Evolutionary conservation across 1,140 invertebrate genomes (phyloP).

Genomic region (Drosophila nannoptera): DNA sequence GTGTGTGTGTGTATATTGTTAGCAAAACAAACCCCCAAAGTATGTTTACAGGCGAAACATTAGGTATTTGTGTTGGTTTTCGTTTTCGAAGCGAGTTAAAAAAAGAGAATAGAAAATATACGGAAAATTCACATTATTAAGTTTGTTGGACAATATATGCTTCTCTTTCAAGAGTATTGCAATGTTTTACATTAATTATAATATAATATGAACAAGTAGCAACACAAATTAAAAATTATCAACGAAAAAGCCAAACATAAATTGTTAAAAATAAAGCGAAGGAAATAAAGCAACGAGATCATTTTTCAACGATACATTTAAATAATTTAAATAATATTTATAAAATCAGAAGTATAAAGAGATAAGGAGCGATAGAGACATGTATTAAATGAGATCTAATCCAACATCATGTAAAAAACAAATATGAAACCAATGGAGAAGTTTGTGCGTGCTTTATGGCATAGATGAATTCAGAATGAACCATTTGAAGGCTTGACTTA

Average conservation of each 20-base stretch:
- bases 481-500: constrained; percentile 13
- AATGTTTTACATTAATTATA: constrained; percentile 44
- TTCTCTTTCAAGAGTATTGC: constrained; percentile 47
- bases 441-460: constrained; percentile 21
- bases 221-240: constrained; percentile 35
- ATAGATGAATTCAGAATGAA: constrained; percentile 7
- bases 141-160: constrained; percentile 62
- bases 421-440: constrained; percentile 22
- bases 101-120: constrained; percentile 78
- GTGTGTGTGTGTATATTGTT: constrained; percentile 45
- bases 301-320: constrained; percentile 2
- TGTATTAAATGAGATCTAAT: constrained; percentile 21
- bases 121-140: constrained; percentile 73
- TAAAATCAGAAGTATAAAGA: not conserved
- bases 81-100: constrained; percentile 67
- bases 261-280: constrained; percentile 38
- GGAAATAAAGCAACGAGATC: constrained; percentile 26
- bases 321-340: not conserved
- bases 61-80: constrained; percentile 49
- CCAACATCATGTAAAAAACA: constrained; percentile 11
- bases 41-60: constrained; percentile 71
- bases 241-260: constrained; percentile 40
- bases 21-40: constrained; percentile 74
- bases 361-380: not conserved
- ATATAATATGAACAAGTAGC: constrained; percentile 49